Evolutionary conservation across 1,140 invertebrate genomes (phyloP).

Genomic region (Lerema accius): DNA sequence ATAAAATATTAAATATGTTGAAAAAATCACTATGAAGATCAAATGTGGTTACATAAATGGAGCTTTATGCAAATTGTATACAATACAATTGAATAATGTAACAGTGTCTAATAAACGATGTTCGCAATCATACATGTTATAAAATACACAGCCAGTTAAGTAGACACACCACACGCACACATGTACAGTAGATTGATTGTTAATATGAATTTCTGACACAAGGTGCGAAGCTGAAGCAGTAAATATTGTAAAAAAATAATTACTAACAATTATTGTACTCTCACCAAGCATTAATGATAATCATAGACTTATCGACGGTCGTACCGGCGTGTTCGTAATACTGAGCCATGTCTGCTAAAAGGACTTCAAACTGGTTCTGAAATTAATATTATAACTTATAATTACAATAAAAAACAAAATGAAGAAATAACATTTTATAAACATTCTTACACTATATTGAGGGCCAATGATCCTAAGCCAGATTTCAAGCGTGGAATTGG

Average conservation of each 20-base stretch:
- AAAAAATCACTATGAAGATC: no score
- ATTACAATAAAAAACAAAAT: no score
- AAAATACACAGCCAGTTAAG: neutral
- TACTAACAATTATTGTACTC: slow-evolving; percentile 22
- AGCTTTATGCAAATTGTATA: no score
- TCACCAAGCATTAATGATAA: slow-evolving; percentile 74
- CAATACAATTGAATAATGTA: slow-evolving; percentile 3
- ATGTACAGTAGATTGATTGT: neutral
- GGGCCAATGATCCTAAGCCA: slow-evolving; percentile 83
- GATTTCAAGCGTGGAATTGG: slow-evolving; percentile 81
- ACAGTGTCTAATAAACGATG: no score
- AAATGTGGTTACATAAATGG: no score
- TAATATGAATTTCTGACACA: neutral
- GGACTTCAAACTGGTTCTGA: slow-evolving; percentile 81
- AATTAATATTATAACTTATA: no score
- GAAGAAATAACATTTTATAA: no score
- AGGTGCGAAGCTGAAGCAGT: neutral
- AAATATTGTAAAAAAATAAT: neutral
- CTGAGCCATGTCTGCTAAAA: slow-evolving; percentile 82
- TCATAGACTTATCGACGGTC: slow-evolving; percentile 66
- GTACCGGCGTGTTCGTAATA: slow-evolving; percentile 78
- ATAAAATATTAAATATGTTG: no score
- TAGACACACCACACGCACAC: neutral
- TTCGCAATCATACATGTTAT: no score
- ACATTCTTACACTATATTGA: slow-evolving; percentile 83